Evolutionary conservation across 2,797 vertebrate species (phyloP).

Genomic region (Sciurus carolinensis): DNA sequence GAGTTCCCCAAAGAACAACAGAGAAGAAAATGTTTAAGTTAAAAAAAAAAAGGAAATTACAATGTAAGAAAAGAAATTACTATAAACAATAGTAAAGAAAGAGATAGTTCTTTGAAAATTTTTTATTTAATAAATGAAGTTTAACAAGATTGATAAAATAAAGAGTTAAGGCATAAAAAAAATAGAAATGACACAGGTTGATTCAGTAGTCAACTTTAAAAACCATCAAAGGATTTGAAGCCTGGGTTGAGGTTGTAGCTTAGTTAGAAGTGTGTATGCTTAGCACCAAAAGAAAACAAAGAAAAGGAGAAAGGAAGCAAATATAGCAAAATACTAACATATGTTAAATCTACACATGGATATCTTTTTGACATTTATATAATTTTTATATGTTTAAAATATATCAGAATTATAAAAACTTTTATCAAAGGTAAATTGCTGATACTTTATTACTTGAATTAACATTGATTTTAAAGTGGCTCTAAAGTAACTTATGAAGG

Average conservation of each 20-base stretch:
- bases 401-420: constrained; percentile 18
- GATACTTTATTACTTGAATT: constrained; percentile 22
- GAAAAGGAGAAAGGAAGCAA: not conserved
- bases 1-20: not conserved
- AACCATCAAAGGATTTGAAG: not conserved
- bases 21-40: not conserved
- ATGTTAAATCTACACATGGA: not conserved
- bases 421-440: not conserved
- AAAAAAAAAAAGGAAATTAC: constrained; percentile 25
- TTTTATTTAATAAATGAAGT: not conserved
- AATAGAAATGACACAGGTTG: not conserved
- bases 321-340: not conserved
- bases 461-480: constrained; percentile 33
- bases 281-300: no score
- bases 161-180: constrained; percentile 13
- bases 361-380: not conserved
- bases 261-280: not conserved
- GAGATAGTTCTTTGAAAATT: constrained; percentile 9
- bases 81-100: not conserved
- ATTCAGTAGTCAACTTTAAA: not conserved
- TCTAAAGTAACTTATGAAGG: constrained; percentile 37
- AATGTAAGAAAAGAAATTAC: not conserved
- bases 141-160: not conserved
- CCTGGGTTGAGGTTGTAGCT: not conserved
- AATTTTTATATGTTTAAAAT: constrained; percentile 23